Evolutionary conservation across 2,113 vertebrate genomes (phyloP).

Genomic region (Dipodomys ordii): DNA sequence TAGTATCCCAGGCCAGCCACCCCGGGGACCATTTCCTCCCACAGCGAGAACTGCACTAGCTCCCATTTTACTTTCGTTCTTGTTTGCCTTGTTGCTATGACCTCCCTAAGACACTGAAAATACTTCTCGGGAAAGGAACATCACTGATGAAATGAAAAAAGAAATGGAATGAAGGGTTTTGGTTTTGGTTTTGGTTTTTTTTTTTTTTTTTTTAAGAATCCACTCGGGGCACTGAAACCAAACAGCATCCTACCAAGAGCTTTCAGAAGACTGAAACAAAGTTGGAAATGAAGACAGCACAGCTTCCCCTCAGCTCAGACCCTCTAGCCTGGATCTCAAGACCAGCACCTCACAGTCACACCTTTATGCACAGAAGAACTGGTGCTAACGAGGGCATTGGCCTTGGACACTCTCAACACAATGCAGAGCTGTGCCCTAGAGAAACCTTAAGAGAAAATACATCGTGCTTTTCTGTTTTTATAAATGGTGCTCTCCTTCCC

Average conservation of each 20-base stretch:
- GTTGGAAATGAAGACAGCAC: constrained; percentile 66
- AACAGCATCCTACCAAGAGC: constrained; percentile 83
- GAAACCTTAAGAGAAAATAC: constrained; percentile 53
- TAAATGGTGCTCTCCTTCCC: constrained; percentile 82
- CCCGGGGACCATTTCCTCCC: constrained; percentile 78
- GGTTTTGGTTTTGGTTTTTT: too few species aligned
- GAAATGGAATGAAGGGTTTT: neutral
- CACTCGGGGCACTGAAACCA: constrained; percentile 80
- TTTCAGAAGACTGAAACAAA: constrained; percentile 66
- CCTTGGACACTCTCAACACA: constrained; percentile 58
- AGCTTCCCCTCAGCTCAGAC: constrained; percentile 80
- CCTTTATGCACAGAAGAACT: constrained; percentile 66
- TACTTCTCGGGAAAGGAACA: constrained; percentile 74
- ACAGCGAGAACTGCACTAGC: constrained; percentile 86
- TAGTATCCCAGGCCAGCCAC: constrained; percentile 89
- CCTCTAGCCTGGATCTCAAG: constrained; percentile 65
- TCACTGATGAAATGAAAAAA: constrained; percentile 1
- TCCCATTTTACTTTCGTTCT: constrained; percentile 64
- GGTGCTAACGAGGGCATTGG: constrained; percentile 82
- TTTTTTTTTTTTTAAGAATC: neutral
- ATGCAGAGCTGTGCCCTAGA: constrained; percentile 77
- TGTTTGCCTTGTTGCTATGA: constrained; percentile 88
- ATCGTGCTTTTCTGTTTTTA: neutral
- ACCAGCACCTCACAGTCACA: constrained; percentile 55
- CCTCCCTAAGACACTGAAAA: constrained; percentile 88